A percentile compares a stretch with the other conserved stretches of the same genome.
Evolutionary conservation across 2,113 vertebrate species (phyloP).

Genomic region (Elephantulus edwardii): DNA sequence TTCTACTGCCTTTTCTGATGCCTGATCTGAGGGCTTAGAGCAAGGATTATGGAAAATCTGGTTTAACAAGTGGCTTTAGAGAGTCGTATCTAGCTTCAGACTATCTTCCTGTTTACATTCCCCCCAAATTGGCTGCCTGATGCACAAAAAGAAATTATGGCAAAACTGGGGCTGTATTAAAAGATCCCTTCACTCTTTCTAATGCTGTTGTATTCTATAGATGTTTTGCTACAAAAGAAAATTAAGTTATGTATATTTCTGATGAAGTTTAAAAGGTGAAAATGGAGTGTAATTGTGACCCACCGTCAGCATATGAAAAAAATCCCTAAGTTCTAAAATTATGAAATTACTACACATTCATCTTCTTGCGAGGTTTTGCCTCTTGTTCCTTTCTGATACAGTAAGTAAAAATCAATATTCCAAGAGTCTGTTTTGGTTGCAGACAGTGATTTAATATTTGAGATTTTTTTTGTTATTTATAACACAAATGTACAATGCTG

Average conservation of each 20-base stretch:
- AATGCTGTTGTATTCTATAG: background rate
- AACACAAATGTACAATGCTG: background rate
- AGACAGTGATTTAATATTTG: slow-evolving; percentile 51
- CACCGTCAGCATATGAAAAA: background rate
- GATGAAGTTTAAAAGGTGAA: background rate
- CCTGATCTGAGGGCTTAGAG: background rate
- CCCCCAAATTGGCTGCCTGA: background rate
- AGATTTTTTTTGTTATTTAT: slow-evolving; percentile 49
- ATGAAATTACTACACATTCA: background rate
- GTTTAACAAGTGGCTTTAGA: background rate
- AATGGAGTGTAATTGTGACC: background rate
- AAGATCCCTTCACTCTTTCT: no score
- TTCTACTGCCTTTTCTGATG: background rate
- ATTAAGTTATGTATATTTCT: background rate
- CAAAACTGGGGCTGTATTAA: background rate
- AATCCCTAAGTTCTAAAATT: slow-evolving; percentile 33
- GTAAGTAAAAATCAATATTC: slow-evolving; percentile 67
- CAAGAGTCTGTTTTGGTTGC: slow-evolving; percentile 54
- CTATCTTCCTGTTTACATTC: background rate
- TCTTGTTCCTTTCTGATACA: slow-evolving; percentile 35
- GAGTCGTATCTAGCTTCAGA: rapidly evolving
- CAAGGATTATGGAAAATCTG: background rate
- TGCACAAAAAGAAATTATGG: background rate
- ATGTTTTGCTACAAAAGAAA: slow-evolving; percentile 22
- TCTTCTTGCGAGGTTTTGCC: background rate